Evolutionary conservation across 1,140 invertebrate species (phyloP).

Genomic region (Penaeus vannamei): DNA sequence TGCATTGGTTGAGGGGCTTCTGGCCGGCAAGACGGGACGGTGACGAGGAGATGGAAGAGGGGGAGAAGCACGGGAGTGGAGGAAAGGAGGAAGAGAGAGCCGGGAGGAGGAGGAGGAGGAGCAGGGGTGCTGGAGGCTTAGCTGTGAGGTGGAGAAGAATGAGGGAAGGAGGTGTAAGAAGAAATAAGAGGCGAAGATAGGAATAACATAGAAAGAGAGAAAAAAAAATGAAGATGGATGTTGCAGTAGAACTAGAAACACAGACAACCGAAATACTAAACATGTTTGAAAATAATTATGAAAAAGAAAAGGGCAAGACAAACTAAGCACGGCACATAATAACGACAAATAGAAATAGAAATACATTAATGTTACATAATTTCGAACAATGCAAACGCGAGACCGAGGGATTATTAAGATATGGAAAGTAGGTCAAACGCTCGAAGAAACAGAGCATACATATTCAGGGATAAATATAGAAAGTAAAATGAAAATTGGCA

Average conservation of each 20-base stretch:
- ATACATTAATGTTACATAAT: neutral
- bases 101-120: neutral
- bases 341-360: neutral
- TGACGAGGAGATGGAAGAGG: neutral
- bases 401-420: too few relatives aligned
- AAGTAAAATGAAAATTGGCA: neutral
- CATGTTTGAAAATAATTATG: neutral
- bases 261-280: neutral
- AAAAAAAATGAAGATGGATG: neutral
- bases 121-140: neutral
- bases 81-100: neutral
- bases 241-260: neutral
- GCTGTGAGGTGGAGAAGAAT: neutral
- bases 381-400: neutral
- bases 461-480: neutral
- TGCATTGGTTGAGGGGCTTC: constrained; percentile 41
- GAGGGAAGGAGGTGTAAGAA: neutral
- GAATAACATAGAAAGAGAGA: neutral
- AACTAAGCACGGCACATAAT: neutral
- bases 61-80: neutral
- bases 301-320: neutral
- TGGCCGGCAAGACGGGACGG: neutral
- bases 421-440: too few relatives aligned
- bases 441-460: neutral
- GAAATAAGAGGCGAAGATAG: neutral